Evolutionary conservation across 2,113 vertebrate species (phyloP).

Genomic region (Lampris megalopsis): DNA sequence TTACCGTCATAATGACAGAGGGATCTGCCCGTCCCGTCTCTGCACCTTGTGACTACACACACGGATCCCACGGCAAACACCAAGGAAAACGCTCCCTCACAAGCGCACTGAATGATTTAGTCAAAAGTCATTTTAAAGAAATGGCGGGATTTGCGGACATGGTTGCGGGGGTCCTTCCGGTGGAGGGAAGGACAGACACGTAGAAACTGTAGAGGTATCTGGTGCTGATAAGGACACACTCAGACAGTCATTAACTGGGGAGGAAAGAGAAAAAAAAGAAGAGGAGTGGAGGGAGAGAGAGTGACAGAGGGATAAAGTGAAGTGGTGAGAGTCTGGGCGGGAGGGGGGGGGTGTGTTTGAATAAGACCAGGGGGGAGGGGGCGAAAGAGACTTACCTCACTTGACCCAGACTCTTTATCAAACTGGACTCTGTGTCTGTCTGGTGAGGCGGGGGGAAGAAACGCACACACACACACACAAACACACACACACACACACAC

Average conservation of each 20-base stretch:
- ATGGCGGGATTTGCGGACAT: conserved; percentile 6
- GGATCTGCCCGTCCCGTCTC: conserved; percentile 11
- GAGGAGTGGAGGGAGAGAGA: neutral
- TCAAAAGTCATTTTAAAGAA: conserved; percentile 6
- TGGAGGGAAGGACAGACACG: neutral
- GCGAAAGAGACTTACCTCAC: neutral
- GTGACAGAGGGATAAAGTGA: conserved; percentile 14
- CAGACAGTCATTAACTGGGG: neutral
- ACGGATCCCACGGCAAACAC: conserved; percentile 8
- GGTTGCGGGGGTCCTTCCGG: neutral
- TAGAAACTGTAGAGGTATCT: neutral
- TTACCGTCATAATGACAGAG: conserved; percentile 17
- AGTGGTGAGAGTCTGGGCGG: conserved; percentile 23
- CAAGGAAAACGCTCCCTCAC: neutral
- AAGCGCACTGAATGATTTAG: neutral
- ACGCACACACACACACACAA: neutral
- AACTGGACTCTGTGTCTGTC: neutral
- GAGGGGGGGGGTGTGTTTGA: conserved; percentile 26
- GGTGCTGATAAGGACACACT: neutral
- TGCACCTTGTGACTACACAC: conserved; percentile 1
- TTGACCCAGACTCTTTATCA: neutral
- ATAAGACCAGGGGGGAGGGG: neutral
- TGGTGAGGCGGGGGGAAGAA: neutral
- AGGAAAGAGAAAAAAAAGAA: neutral
- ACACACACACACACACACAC: conserved; percentile 20